A percentile compares a stretch with the other conserved stretches of the same genome.
phyloP scores from a whole-genome alignment of 2,113 vertebrate genomes.

The Dissostichus mawsoni region DNA sequence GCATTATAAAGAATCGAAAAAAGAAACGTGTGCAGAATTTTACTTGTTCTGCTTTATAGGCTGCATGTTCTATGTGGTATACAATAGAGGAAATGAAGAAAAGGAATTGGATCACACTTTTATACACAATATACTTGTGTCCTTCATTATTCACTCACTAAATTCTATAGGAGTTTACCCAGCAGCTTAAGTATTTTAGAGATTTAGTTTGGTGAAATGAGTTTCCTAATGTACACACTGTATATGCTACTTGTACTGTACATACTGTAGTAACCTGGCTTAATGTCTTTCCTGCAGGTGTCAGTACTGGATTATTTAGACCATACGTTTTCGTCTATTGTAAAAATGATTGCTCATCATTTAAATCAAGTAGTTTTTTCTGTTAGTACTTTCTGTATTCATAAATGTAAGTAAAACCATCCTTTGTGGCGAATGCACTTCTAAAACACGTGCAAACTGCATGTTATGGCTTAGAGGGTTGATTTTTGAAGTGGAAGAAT shows the following conservation, averaged over 20 bases:
- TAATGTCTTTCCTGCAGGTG: slow-evolving; percentile 11
- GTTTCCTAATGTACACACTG: too few relatives aligned
- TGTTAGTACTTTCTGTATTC: neutral
- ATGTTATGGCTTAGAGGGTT: neutral
- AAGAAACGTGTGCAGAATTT: too few relatives aligned
- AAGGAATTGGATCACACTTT: too few relatives aligned
- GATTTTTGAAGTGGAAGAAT: neutral
- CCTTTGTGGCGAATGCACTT: neutral
- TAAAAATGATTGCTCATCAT: neutral
- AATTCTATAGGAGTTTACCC: too few relatives aligned
- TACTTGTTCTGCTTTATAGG: too few relatives aligned
- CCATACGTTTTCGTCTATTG: neutral
- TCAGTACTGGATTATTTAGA: neutral
- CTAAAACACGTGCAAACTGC: neutral
- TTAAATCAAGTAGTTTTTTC: neutral
- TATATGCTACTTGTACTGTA: neutral
- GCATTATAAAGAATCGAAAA: too few relatives aligned
- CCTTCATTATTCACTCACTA: too few relatives aligned
- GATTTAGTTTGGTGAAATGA: too few relatives aligned
- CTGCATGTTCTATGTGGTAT: too few relatives aligned
- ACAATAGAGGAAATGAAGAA: too few relatives aligned
- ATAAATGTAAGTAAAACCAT: neutral
- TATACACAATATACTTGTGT: too few relatives aligned
- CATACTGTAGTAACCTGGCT: neutral
- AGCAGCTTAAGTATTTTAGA: too few relatives aligned